Evolutionary conservation across 1,140 invertebrate genomes (phyloP).

Genomic region (Patella vulgata): DNA sequence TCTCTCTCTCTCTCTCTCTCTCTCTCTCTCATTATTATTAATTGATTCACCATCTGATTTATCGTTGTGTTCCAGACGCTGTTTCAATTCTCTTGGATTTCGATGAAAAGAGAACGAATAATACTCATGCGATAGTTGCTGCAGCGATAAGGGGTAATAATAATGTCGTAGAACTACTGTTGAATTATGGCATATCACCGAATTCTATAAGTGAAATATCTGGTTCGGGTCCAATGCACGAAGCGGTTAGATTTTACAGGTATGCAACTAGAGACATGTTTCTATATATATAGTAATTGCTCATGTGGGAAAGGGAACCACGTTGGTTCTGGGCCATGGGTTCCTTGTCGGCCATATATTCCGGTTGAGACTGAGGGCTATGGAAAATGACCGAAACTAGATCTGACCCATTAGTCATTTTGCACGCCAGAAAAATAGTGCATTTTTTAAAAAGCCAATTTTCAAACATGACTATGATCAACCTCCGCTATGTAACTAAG

Average conservation of each 20-base stretch:
- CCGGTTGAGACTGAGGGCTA: too few species aligned
- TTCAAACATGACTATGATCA: too few species aligned
- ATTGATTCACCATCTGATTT: too few species aligned
- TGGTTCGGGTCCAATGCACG: conserved; percentile 50
- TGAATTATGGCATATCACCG: conserved; percentile 56
- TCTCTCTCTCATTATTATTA: too few species aligned
- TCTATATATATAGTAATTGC: neutral
- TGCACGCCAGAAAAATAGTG: too few species aligned
- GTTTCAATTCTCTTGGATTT: conserved; percentile 50
- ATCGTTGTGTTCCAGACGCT: conserved; percentile 43
- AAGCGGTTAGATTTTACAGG: conserved; percentile 56
- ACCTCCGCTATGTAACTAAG: too few species aligned
- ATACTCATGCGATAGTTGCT: conserved; percentile 50
- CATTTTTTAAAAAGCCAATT: too few species aligned
- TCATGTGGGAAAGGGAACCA: neutral
- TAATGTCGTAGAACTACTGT: conserved; percentile 51
- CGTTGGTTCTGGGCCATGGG: too few species aligned
- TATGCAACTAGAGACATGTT: conserved; percentile 11
- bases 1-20: too few species aligned
- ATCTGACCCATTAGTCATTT: too few species aligned
- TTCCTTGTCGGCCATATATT: too few species aligned
- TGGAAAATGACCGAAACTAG: too few species aligned
- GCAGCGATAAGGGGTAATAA: conserved; percentile 48
- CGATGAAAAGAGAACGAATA: conserved; percentile 27
- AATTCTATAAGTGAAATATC: conserved; percentile 41